phyloP scores from a whole-genome alignment of 2,113 vertebrate species.

The Rynchops niger region DNA sequence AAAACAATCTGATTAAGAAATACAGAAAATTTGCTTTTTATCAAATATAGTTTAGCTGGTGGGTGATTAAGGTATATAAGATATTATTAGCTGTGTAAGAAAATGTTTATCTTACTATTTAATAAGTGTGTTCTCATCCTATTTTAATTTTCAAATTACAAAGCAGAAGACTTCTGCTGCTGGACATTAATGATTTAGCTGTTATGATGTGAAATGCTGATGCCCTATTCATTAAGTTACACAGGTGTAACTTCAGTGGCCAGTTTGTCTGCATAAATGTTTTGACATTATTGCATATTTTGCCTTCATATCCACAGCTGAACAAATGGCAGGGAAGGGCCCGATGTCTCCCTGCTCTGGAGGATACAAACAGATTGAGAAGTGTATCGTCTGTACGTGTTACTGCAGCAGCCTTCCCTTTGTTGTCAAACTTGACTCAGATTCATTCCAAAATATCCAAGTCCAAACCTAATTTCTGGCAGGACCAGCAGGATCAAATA shows the following conservation, averaged over 20 bases:
- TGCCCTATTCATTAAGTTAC: not conserved
- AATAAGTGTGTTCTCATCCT: not conserved
- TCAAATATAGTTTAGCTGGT: not conserved
- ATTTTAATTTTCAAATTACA: not conserved
- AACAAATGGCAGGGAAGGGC: not conserved
- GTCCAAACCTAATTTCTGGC: conserved; percentile 67
- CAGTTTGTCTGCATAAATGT: not conserved
- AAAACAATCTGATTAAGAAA: not conserved
- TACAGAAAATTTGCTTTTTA: not conserved
- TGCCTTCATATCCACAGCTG: not conserved
- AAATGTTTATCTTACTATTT: not conserved
- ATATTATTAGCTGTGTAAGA: not conserved
- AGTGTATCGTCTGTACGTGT: not conserved
- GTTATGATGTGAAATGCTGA: not conserved
- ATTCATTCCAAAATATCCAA: conserved; percentile 52
- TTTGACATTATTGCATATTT: not conserved
- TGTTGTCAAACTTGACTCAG: conserved; percentile 55
- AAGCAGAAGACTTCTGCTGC: not conserved
- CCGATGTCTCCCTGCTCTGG: not conserved
- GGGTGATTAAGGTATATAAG: not conserved
- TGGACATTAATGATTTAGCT: not conserved
- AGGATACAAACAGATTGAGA: conserved; percentile 44
- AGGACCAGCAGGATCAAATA: conserved; percentile 48
- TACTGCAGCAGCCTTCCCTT: conserved; percentile 42
- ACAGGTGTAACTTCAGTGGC: not conserved